phyloP scores from a whole-genome alignment of 2,113 vertebrate genomes.

The Leptosomus discolor region DNA sequence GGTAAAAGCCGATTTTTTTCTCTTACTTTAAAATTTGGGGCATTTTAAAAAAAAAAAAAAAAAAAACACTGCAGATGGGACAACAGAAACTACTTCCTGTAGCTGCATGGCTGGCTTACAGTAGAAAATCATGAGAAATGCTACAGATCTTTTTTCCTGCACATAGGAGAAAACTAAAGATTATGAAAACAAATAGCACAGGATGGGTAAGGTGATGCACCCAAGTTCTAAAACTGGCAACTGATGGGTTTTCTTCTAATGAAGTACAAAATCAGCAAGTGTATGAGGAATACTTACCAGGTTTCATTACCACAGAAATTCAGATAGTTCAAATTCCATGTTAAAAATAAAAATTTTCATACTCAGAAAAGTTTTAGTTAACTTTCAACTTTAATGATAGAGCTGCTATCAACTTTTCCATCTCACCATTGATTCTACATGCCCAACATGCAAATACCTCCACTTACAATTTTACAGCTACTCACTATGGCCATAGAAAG shows the following conservation, averaged over 20 bases:
- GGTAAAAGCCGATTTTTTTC: neutral
- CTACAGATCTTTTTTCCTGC: neutral
- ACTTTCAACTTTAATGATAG: neutral
- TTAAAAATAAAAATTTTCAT: neutral
- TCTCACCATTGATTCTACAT: neutral
- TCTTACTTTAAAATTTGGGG: neutral
- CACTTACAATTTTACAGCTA: neutral
- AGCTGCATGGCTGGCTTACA: neutral
- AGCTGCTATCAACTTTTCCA: neutral
- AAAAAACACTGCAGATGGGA: neutral
- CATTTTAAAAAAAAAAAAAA: no score
- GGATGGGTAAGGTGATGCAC: neutral
- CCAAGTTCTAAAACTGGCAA: neutral
- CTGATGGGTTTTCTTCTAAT: neutral
- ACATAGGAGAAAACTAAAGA: neutral
- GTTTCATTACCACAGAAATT: neutral
- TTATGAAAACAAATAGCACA: neutral
- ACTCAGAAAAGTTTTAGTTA: neutral
- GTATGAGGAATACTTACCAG: neutral
- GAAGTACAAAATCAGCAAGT: neutral
- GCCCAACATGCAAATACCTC: neutral
- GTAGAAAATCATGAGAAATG: neutral
- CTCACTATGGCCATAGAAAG: neutral
- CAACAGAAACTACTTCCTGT: neutral
- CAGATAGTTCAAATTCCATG: neutral